Percentiles rank a stretch among this genome's conserved stretches.
These are phyloP conservation scores for Cylindroiulus punctatus DNA, from an alignment of 2,888 invertebrate genomes.

Conservation along the genomic window DNA sequence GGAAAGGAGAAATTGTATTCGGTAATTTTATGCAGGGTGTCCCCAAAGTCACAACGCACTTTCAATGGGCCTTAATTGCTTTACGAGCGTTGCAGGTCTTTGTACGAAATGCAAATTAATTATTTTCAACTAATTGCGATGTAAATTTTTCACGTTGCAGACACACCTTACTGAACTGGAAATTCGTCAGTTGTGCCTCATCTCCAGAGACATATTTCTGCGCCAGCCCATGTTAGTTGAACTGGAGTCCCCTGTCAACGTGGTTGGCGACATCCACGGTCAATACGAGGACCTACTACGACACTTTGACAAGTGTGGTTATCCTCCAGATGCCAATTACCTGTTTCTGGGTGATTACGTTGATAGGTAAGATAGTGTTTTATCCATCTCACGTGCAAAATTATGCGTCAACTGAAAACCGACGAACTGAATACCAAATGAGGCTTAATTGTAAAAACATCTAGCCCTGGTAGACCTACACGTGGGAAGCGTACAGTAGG, in stretches of 20 bases:
- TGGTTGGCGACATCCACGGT: slow-evolving; percentile 70
- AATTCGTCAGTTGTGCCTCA: slow-evolving; percentile 67
- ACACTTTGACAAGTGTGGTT: slow-evolving; percentile 69
- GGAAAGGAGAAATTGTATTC: too few relatives aligned
- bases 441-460: slow-evolving; percentile 1
- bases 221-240: slow-evolving; percentile 69
- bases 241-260: slow-evolving; percentile 68
- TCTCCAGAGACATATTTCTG: slow-evolving; percentile 66
- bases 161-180: slow-evolving; percentile 63
- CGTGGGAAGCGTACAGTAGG: background rate
- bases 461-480: background rate
- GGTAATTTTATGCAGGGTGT: too few relatives aligned
- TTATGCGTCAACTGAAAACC: background rate
- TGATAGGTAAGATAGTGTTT: slow-evolving; percentile 65
- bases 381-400: slow-evolving; percentile 4
- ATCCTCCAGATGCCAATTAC: slow-evolving; percentile 69
- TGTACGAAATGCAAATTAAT: background rate
- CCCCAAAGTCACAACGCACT: too few relatives aligned
- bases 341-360: slow-evolving; percentile 71
- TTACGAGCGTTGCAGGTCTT: too few relatives aligned
- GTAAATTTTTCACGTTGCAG: background rate
- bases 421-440: background rate
- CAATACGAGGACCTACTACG: slow-evolving; percentile 70
- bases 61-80: too few relatives aligned
- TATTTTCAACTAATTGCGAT: background rate